Percentiles rank a stretch among this genome's conserved stretches.
These are phyloP conservation scores for Meiosimyza platycephala DNA, from an alignment of 2,888 invertebrate genomes.

Conservation along the genomic window DNA sequence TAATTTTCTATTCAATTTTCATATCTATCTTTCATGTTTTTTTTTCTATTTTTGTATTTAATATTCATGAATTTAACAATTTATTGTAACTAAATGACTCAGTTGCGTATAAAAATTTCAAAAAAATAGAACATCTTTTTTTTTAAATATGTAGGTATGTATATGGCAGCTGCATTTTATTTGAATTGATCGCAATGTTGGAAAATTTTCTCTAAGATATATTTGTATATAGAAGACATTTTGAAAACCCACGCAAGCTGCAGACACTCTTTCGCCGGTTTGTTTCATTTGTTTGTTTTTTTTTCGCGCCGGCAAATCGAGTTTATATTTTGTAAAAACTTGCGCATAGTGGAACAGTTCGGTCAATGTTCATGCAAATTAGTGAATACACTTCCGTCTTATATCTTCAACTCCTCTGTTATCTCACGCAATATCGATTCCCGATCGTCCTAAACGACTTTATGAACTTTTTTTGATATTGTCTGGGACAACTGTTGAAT, in stretches of 20 bases:
- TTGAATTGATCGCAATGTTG: slow-evolving; percentile 6
- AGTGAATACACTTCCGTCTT: too few relatives aligned
- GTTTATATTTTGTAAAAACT: background rate
- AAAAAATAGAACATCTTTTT: too few relatives aligned
- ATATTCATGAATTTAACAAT: background rate
- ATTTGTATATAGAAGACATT: slow-evolving; percentile 17
- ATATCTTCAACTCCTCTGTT: too few relatives aligned
- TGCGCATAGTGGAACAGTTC: slow-evolving; percentile 2
- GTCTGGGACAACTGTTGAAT: too few relatives aligned
- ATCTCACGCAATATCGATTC: too few relatives aligned
- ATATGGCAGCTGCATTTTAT: slow-evolving; percentile 38
- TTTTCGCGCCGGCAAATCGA: slow-evolving; percentile 4
- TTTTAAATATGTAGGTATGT: too few relatives aligned
- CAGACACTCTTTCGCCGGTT: slow-evolving; percentile 10
- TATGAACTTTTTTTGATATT: too few relatives aligned
- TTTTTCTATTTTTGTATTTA: background rate
- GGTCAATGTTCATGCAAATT: too few relatives aligned
- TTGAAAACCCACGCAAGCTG: slow-evolving; percentile 40
- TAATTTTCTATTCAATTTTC: background rate
- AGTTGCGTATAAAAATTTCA: too few relatives aligned
- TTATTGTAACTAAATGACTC: too few relatives aligned
- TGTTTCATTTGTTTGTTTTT: background rate
- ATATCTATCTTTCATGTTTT: background rate
- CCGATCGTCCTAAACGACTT: too few relatives aligned
- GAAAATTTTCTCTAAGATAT: background rate